phyloP scores from a whole-genome alignment of 1,140 invertebrate genomes.

The Drosophila suzukii region DNA sequence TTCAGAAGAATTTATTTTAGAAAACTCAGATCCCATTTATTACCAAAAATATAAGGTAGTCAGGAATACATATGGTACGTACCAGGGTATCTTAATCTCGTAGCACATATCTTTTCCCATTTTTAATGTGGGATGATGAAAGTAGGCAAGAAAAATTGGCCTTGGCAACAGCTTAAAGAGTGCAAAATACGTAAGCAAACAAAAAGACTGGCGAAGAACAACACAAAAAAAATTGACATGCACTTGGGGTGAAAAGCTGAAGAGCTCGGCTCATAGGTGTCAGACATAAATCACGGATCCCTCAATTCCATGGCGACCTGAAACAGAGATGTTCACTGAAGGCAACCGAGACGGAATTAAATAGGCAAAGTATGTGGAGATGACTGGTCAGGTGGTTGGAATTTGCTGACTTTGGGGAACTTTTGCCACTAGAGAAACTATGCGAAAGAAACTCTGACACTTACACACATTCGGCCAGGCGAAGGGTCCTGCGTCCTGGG shows the following conservation, averaged over 20 bases:
- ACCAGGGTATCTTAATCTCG: constrained; percentile 14
- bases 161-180: constrained; percentile 40
- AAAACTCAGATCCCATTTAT: no score
- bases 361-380: constrained; percentile 1
- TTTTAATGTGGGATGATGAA: constrained; percentile 27
- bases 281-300: constrained; percentile 68
- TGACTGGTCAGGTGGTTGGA: constrained; percentile 12
- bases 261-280: constrained; percentile 50
- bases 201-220: constrained; percentile 3
- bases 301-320: constrained; percentile 58
- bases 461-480: not conserved
- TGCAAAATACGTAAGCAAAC: constrained; percentile 38
- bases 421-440: constrained; percentile 51
- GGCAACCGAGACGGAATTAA: constrained; percentile 22
- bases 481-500: constrained; percentile 3
- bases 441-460: constrained; percentile 49
- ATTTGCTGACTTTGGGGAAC: constrained; percentile 29
- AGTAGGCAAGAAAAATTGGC: constrained; percentile 37
- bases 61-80: not conserved
- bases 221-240: constrained; percentile 42
- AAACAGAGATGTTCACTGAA: constrained; percentile 37
- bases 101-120: not conserved
- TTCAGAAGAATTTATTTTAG: no score
- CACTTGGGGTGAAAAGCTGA: constrained; percentile 42
- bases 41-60: no score